Evolutionary conservation across 2,888 invertebrate genomes (phyloP).

Genomic region (Sussaba pulchella): DNA sequence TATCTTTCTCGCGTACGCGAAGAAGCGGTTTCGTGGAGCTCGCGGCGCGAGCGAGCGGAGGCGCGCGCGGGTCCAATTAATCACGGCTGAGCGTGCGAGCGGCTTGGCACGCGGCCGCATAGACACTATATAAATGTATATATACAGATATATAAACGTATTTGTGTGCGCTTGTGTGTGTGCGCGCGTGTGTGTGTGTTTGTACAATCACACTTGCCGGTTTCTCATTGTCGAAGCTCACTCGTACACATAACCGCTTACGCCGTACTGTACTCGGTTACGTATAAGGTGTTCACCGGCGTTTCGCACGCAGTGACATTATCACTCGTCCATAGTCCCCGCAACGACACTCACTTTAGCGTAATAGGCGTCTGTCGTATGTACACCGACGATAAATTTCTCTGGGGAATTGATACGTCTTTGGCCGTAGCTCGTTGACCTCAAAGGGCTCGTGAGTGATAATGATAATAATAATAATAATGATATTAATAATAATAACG

Average conservation of each 20-base stretch:
- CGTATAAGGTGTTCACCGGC: constrained; percentile 21
- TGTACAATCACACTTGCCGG: background rate
- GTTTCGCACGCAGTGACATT: constrained; percentile 18
- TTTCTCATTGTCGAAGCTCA: constrained; percentile 36
- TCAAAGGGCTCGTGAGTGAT: background rate
- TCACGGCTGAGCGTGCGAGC: constrained; percentile 69
- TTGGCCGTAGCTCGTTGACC: background rate
- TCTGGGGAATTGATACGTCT: background rate
- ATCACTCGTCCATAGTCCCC: background rate
- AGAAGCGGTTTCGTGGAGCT: constrained; percentile 62
- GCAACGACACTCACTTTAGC: constrained; percentile 7
- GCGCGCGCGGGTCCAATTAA: constrained; percentile 75
- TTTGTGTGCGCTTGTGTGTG: too few relatives aligned
- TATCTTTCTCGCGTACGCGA: constrained; percentile 52
- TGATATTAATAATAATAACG: too few relatives aligned
- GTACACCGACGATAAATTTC: background rate
- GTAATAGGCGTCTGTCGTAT: background rate
- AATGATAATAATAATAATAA: too few relatives aligned
- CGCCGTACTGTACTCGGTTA: constrained; percentile 2
- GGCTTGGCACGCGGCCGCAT: constrained; percentile 68
- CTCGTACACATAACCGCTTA: constrained; percentile 23
- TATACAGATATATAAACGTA: constrained; percentile 37
- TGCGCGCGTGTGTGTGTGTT: background rate
- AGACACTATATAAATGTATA: constrained; percentile 33
- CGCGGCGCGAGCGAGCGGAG: constrained; percentile 50